Conservation (phyloP, 2,888 invertebrate species). For the Aspidiotus rigidus region DNA sequence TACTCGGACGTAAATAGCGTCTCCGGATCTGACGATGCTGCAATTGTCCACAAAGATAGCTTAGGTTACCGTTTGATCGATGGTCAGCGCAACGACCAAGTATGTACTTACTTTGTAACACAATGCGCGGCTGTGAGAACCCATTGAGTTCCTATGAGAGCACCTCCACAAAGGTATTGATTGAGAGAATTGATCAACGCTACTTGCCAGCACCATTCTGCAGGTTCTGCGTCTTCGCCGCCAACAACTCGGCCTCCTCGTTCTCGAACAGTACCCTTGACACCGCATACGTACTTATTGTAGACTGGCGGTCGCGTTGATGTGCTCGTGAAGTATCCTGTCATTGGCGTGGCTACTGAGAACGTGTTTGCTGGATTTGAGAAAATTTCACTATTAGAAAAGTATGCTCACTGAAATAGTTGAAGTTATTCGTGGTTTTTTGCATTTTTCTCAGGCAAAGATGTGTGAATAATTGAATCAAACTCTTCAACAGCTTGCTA, state of each 20-base stretch:
- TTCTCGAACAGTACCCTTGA: conserved; percentile 65
- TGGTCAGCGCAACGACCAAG: neutral
- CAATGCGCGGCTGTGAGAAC: conserved; percentile 89
- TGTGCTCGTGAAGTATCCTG: conserved; percentile 20
- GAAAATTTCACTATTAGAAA: neutral
- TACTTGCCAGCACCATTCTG: conserved; percentile 94
- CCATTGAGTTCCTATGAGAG: conserved; percentile 88
- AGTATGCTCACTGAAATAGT: too few species aligned
- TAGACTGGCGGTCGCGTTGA: conserved; percentile 61
- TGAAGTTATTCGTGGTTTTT: too few species aligned
- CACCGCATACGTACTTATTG: conserved; percentile 85
- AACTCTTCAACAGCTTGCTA: too few species aligned
- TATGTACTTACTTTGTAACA: conserved; percentile 71
- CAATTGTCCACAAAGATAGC: conserved; percentile 38
- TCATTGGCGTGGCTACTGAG: conserved; percentile 14
- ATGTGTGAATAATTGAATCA: too few species aligned
- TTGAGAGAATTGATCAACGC: conserved; percentile 86
- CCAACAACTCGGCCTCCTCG: conserved; percentile 59
- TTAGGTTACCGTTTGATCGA: neutral
- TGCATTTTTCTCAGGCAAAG: too few species aligned
- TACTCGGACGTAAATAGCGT: conserved; percentile 84
- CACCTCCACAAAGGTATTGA: conserved; percentile 88
- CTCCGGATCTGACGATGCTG: conserved; percentile 87
- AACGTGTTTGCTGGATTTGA: conserved; percentile 3
- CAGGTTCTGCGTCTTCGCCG: conserved; percentile 80